These are phyloP conservation scores for Promerops cafer DNA, from an alignment of 2,113 vertebrate genomes.

Conservation along the genomic window DNA sequence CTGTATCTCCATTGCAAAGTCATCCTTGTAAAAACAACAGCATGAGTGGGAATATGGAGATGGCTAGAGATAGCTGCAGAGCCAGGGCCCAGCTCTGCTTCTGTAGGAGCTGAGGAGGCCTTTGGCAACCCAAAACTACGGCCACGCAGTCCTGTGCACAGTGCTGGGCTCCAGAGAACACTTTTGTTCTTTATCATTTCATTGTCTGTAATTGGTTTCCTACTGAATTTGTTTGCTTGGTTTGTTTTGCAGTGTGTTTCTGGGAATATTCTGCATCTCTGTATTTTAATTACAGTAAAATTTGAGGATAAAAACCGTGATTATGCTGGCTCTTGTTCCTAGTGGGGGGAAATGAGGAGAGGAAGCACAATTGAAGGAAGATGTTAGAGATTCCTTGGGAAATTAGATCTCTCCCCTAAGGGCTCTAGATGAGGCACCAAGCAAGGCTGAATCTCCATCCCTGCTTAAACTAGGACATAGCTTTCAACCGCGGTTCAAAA, in stretches of 20 bases:
- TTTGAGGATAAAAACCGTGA: constrained; percentile 55
- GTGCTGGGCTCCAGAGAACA: background rate
- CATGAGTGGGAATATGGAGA: background rate
- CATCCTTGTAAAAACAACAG: background rate
- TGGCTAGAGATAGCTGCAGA: background rate
- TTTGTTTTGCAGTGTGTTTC: constrained; percentile 59
- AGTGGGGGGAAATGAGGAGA: background rate
- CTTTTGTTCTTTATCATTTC: constrained; percentile 42
- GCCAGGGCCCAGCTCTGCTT: background rate
- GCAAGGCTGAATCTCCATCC: background rate
- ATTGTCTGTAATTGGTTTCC: constrained; percentile 55
- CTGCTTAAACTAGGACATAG: constrained; percentile 35
- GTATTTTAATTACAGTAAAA: constrained; percentile 66
- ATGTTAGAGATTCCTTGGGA: constrained; percentile 53
- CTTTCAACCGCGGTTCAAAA: background rate
- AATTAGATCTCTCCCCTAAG: constrained; percentile 32
- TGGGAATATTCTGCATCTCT: constrained; percentile 63
- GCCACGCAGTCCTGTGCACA: rapidly evolving
- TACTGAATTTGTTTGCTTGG: constrained; percentile 46
- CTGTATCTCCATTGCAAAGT: background rate
- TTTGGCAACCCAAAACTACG: background rate
- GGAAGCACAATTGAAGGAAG: background rate
- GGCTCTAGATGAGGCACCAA: constrained; percentile 17
- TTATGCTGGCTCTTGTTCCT: constrained; percentile 23
- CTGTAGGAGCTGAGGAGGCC: background rate